Evolutionary conservation across 2,113 vertebrate species (phyloP).

Genomic region (Chionis minor): DNA sequence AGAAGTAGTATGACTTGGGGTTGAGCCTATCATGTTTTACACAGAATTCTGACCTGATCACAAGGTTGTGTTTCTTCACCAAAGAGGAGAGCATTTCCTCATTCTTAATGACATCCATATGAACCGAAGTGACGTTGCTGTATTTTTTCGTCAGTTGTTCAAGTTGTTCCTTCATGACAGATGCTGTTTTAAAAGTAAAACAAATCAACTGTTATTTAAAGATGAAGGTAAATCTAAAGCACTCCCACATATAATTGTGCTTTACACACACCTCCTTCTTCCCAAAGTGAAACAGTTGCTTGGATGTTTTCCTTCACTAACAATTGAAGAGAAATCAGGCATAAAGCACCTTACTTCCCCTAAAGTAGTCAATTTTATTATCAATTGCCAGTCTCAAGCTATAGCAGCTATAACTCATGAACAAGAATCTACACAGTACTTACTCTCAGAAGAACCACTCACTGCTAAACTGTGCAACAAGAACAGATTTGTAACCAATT

Average conservation of each 20-base stretch:
- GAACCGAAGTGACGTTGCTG: constrained; percentile 81
- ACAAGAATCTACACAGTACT: background rate
- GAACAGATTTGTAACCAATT: background rate
- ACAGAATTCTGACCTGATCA: constrained; percentile 85
- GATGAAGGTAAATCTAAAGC: background rate
- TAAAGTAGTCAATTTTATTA: background rate
- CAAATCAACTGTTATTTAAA: background rate
- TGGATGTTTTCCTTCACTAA: background rate
- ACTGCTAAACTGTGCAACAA: background rate
- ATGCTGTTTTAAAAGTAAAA: constrained; percentile 75
- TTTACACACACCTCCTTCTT: background rate
- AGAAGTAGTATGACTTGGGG: background rate
- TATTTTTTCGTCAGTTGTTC: constrained; percentile 84
- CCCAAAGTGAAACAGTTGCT: background rate
- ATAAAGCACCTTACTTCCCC: background rate
- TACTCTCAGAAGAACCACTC: background rate
- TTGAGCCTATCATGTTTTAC: background rate
- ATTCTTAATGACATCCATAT: constrained; percentile 80
- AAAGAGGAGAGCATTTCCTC: constrained; percentile 82
- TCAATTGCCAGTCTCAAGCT: background rate
- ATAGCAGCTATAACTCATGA: background rate
- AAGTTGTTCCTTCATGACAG: constrained; percentile 82
- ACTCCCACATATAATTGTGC: background rate
- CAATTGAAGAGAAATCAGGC: background rate
- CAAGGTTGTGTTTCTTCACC: constrained; percentile 87